Evolutionary conservation across 2,113 vertebrate genomes (phyloP).

Genomic region (Chitala chitala): DNA sequence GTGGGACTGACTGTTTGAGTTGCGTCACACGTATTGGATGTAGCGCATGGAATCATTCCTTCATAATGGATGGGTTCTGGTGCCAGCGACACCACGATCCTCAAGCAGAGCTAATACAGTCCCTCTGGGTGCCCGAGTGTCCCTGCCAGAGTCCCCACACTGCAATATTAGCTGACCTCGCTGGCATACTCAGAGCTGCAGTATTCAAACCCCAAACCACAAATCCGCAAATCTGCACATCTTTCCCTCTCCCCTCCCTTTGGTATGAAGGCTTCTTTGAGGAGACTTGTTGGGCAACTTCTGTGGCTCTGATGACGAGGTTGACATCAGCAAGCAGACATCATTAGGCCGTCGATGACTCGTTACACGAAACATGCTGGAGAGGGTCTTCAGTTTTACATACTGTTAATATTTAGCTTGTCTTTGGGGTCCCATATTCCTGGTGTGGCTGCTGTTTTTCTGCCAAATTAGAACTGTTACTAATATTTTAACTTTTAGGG

Average conservation of each 20-base stretch:
- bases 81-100: slow-evolving; percentile 36
- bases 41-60: slow-evolving; percentile 35
- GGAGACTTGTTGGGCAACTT: not conserved
- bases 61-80: slow-evolving; percentile 39
- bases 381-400: too few species aligned
- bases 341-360: slow-evolving; percentile 37
- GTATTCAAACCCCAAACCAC: not conserved
- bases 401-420: not conserved
- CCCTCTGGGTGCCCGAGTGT: not conserved
- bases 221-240: not conserved
- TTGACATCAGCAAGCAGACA: slow-evolving; percentile 36
- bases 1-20: too few species aligned
- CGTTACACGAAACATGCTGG: slow-evolving; percentile 29
- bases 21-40: too few species aligned
- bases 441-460: not conserved
- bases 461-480: not conserved
- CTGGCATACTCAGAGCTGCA: not conserved
- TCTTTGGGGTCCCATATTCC: not conserved
- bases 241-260: too few species aligned
- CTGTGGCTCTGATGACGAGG: not conserved
- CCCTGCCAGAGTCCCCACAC: not conserved
- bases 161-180: not conserved
- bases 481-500: not conserved
- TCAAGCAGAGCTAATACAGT: slow-evolving; percentile 1
- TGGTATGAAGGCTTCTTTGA: too few species aligned